phyloP scores from a whole-genome alignment of 2,113 vertebrate species.

The Camelus bactrianus region DNA sequence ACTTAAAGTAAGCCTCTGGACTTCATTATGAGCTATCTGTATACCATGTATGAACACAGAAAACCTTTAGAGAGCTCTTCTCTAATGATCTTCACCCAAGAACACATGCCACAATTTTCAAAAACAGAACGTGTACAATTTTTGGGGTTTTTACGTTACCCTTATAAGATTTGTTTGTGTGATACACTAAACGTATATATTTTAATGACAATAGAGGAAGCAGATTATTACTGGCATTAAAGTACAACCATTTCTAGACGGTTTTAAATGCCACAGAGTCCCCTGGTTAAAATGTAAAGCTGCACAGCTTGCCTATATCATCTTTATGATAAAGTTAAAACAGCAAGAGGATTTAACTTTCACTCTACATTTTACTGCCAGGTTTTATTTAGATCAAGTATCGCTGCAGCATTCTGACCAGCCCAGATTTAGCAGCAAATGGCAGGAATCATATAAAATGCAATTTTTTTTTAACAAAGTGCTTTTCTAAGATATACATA shows the following conservation, averaged over 20 bases:
- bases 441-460: slow-evolving; percentile 97
- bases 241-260: slow-evolving; percentile 98
- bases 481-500: slow-evolving; percentile 97
- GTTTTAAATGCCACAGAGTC: slow-evolving; percentile 99
- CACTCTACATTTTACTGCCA: slow-evolving; percentile 93
- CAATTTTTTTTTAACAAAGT: slow-evolving; percentile 96
- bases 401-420: slow-evolving; percentile 99
- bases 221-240: slow-evolving; percentile 98
- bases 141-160: slow-evolving; percentile 85
- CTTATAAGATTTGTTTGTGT: slow-evolving; percentile 90
- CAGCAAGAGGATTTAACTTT: slow-evolving; percentile 89
- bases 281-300: slow-evolving; percentile 98
- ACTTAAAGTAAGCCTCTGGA: slow-evolving; percentile 87
- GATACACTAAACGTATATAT: slow-evolving; percentile 94
- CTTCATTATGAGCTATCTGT: slow-evolving; percentile 86
- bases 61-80: slow-evolving; percentile 87
- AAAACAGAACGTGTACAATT: slow-evolving; percentile 90
- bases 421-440: slow-evolving; percentile 99
- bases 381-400: slow-evolving; percentile 95
- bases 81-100: slow-evolving; percentile 87
- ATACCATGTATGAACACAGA: slow-evolving; percentile 90
- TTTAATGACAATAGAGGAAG: slow-evolving; percentile 93
- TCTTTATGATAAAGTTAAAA: slow-evolving; percentile 91
- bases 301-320: slow-evolving; percentile 98
- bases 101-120: slow-evolving; percentile 89